Evolutionary conservation across 2,797 vertebrate species (phyloP), one percentile per base, ranked within the genome.

Genomic region (Eupleurogrammus muticus): DNA sequence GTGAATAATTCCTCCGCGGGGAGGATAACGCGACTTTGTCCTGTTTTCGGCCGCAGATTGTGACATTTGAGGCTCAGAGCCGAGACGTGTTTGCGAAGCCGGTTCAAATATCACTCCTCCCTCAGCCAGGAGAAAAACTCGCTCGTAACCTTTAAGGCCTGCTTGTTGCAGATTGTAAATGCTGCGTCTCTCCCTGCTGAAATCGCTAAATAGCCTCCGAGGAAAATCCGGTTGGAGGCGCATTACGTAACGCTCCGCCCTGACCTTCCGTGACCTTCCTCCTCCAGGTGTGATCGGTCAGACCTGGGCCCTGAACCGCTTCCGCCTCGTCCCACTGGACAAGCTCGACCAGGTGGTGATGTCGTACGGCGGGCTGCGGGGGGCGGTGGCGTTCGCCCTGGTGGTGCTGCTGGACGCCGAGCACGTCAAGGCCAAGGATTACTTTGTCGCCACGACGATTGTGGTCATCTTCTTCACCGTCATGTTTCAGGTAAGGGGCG

Each of bases 281-380:
- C 19, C 76, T 84, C 7, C 82, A 99, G 97, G 97, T 53, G 97
- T 99, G 71, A 86, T 97, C 11, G 94, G 96, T 56, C 97, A 98
- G 92, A 99, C 96, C 1, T 98, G 93, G 56, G 89, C 97, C 46
- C 93, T 99, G 81, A 99, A 99, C 90, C 96, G 93, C 64, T 97
- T 98, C 86, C 95, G 97, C 57, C 93, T 98, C 54, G 95, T 96
- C 70, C 97, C 96, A 9, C 76, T 99, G 92, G 97, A 99, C 86
- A 96, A 94, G 91, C 96, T 98, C 0, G 97, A 99, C 90, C 97
- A 99, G 90, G 96, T 98, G 86, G 96, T 98, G 93, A 98, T 99
- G 97, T 97, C 97, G 0, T 99, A 99, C 0, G 97, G 97, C 1
- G 97, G 97, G 81, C 94, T 99, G 78, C 93, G 97, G 1, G 97